These are phyloP conservation scores for Philonicus albiceps DNA, from an alignment of 2,888 invertebrate genomes.

Conservation along the genomic window DNA sequence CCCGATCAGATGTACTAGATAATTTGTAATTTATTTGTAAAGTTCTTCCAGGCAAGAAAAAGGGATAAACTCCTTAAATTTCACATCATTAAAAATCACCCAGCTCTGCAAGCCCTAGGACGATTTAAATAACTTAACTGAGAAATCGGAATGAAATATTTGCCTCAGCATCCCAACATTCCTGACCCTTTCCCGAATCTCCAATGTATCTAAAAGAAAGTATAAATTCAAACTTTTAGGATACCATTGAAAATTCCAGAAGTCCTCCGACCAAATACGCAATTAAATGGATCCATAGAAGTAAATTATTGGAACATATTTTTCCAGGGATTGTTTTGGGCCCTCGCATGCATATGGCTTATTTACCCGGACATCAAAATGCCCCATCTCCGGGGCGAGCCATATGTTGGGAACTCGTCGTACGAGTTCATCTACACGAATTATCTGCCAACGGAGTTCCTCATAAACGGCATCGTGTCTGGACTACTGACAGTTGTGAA, in stretches of 20 bases:
- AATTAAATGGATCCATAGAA: conserved; percentile 6
- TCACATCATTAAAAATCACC: background rate
- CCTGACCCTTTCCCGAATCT: background rate
- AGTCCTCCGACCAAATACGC: background rate
- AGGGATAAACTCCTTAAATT: background rate
- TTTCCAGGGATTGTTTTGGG: conserved; percentile 75
- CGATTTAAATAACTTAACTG: background rate
- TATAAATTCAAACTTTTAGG: background rate
- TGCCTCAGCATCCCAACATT: background rate
- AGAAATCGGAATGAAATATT: background rate
- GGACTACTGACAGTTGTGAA: conserved; percentile 81
- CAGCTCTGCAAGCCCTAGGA: background rate
- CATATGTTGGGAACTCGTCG: conserved; percentile 69
- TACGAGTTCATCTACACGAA: conserved; percentile 76
- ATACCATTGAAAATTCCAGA: background rate
- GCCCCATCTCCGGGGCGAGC: conserved; percentile 75
- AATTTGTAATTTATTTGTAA: background rate
- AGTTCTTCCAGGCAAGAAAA: background rate
- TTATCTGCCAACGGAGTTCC: conserved; percentile 79
- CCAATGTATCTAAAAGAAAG: background rate
- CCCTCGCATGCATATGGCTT: conserved; percentile 75
- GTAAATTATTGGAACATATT: conserved; percentile 15
- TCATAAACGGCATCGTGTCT: conserved; percentile 80
- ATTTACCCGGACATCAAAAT: conserved; percentile 74
- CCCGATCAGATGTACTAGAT: background rate